These are phyloP conservation scores for Oscheius onirici DNA, from an alignment of 2,888 invertebrate species.

Conservation along the genomic window DNA sequence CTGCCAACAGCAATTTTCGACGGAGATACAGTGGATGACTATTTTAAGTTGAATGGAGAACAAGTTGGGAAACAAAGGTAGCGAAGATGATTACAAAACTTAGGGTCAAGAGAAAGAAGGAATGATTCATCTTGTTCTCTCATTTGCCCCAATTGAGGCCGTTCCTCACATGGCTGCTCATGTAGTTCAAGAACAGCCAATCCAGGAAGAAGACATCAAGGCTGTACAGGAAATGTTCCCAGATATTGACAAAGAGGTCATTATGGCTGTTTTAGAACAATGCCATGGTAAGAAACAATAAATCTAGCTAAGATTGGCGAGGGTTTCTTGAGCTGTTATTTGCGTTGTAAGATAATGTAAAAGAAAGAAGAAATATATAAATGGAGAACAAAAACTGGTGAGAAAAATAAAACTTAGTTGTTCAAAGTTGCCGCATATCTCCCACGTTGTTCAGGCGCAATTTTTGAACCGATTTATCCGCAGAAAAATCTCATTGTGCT, in stretches of 20 bases:
- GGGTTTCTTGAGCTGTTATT: too few relatives aligned
- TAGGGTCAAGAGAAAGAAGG: constrained; percentile 90
- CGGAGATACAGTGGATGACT: constrained; percentile 92
- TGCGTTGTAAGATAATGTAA: too few relatives aligned
- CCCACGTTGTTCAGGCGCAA: too few relatives aligned
- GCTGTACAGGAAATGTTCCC: constrained; percentile 93
- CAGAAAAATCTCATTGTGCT: too few relatives aligned
- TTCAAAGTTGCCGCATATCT: too few relatives aligned
- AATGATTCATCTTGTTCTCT: constrained; percentile 88
- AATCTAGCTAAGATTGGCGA: too few relatives aligned
- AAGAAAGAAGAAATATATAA: too few relatives aligned
- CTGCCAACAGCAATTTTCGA: constrained; percentile 84
- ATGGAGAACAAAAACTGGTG: too few relatives aligned
- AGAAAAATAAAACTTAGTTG: too few relatives aligned
- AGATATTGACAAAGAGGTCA: constrained; percentile 88
- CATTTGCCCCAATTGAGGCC: constrained; percentile 74
- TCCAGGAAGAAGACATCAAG: constrained; percentile 73
- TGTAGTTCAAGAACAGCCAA: constrained; percentile 32
- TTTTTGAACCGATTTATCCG: too few relatives aligned
- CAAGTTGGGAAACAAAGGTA: constrained; percentile 77
- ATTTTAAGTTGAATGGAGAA: constrained; percentile 91
- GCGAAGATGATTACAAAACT: neutral
- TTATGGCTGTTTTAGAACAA: constrained; percentile 72
- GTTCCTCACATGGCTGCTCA: constrained; percentile 10
- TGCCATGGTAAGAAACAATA: constrained; percentile 34